phyloP scores from a whole-genome alignment of 92 coral and sea anemone genomes.

The Epizoanthus rinbou region DNA sequence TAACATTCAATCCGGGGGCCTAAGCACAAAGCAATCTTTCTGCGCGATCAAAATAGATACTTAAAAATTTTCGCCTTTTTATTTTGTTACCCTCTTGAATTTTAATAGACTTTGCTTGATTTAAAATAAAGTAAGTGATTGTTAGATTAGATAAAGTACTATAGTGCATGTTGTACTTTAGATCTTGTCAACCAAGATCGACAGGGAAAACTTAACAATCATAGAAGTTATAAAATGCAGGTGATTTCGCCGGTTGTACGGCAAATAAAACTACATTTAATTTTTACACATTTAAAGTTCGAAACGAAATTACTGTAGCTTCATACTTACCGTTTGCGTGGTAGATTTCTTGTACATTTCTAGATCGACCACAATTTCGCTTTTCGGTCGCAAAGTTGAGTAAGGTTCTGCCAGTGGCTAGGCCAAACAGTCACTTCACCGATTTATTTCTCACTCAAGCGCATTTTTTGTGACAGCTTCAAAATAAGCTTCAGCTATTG shows the following conservation, averaged over 20 bases:
- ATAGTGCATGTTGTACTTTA: no score
- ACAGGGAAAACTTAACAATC: no score
- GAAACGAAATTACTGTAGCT: conserved; percentile 4
- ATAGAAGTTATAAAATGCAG: no score
- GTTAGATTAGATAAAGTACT: conserved; percentile 12
- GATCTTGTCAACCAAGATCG: no score
- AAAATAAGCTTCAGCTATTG: conserved; percentile 4
- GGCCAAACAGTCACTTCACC: conserved; percentile 25
- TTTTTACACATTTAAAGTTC: conserved; percentile 12
- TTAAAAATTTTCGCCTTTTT: conserved; percentile 8
- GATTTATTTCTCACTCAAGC: conserved; percentile 25
- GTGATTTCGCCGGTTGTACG: no score
- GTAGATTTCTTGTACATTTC: conserved; percentile 11
- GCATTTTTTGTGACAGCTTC: conserved; percentile 15
- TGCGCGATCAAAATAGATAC: conserved; percentile 2
- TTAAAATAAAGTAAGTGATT: conserved; percentile 12
- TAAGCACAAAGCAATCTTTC: conserved; percentile 5
- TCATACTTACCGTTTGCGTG: conserved; percentile 14
- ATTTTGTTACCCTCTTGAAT: no score
- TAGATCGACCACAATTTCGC: background rate
- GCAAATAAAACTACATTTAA: conserved; percentile 9
- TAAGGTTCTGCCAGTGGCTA: conserved; percentile 9
- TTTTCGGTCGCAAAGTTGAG: conserved; percentile 21
- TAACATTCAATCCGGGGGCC: background rate
- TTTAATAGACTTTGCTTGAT: conserved; percentile 1